Evolutionary conservation across 2,888 invertebrate species (phyloP).

Genomic region (Gastrophysa polygoni): DNA sequence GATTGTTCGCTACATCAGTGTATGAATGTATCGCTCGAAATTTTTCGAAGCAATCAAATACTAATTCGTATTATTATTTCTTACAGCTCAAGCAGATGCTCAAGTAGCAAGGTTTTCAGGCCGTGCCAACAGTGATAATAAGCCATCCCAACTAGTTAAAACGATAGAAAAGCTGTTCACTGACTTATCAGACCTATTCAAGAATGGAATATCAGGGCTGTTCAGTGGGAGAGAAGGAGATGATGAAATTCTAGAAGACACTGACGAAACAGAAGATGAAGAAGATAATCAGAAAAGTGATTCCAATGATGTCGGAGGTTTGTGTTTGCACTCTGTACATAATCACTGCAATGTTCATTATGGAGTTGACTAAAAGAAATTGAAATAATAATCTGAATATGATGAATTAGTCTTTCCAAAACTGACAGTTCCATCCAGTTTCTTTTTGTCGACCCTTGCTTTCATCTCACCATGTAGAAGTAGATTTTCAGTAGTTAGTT

Average conservation of each 20-base stretch:
- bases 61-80: not conserved
- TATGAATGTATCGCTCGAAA: no score
- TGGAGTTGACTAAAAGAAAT: not conserved
- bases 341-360: constrained; percentile 1
- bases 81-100: constrained; percentile 53
- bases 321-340: constrained; percentile 22
- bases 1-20: no score
- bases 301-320: constrained; percentile 37
- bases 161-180: constrained; percentile 49
- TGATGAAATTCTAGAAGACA: constrained; percentile 40
- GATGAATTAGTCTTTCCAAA: no score
- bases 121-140: constrained; percentile 39
- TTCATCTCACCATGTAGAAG: constrained; percentile 34
- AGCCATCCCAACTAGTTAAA: constrained; percentile 49
- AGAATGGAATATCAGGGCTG: constrained; percentile 49
- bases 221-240: constrained; percentile 49
- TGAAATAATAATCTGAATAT: no score
- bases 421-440: constrained; percentile 1
- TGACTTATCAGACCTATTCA: constrained; percentile 51
- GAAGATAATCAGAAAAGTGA: constrained; percentile 23
- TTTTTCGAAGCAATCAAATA: no score
- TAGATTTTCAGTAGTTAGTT: constrained; percentile 37
- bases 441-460: constrained; percentile 15
- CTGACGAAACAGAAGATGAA: constrained; percentile 28
- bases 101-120: constrained; percentile 40